These are phyloP conservation scores for Pterostichus madidus DNA, from an alignment of 2,888 invertebrate genomes.

Conservation along the genomic window DNA sequence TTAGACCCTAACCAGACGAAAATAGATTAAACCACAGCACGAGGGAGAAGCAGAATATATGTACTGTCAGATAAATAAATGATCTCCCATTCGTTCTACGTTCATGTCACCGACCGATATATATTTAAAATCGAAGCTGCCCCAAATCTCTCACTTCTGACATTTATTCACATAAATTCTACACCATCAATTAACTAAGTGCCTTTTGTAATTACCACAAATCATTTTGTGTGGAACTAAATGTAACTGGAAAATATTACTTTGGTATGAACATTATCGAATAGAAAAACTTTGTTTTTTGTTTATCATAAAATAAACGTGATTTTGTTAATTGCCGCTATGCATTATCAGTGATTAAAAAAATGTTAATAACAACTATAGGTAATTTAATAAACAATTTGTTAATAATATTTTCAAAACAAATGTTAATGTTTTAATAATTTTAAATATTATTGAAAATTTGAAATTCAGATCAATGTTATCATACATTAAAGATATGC, in stretches of 20 bases:
- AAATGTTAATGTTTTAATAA: no score
- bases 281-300: no score
- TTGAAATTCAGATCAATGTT: constrained; percentile 9
- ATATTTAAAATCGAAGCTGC: constrained; percentile 21
- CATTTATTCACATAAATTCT: neutral
- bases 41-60: constrained; percentile 24
- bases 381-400: no score
- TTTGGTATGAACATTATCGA: no score
- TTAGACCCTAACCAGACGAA: constrained; percentile 52
- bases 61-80: constrained; percentile 55
- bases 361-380: no score
- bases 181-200: constrained; percentile 12
- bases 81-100: constrained; percentile 24
- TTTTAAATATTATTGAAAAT: no score
- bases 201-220: constrained; percentile 23
- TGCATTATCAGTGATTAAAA: no score
- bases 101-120: constrained; percentile 1
- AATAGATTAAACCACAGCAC: constrained; percentile 51
- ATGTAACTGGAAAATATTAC: no score
- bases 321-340: no score
- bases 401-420: no score
- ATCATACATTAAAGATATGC: constrained; percentile 9
- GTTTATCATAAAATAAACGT: no score
- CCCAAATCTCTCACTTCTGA: constrained; percentile 3
- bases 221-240: neutral